Percentiles rank a stretch among this genome's conserved stretches.
Conservation (phyloP, 2,797 vertebrate species). For the Rachycentron canadum region DNA sequence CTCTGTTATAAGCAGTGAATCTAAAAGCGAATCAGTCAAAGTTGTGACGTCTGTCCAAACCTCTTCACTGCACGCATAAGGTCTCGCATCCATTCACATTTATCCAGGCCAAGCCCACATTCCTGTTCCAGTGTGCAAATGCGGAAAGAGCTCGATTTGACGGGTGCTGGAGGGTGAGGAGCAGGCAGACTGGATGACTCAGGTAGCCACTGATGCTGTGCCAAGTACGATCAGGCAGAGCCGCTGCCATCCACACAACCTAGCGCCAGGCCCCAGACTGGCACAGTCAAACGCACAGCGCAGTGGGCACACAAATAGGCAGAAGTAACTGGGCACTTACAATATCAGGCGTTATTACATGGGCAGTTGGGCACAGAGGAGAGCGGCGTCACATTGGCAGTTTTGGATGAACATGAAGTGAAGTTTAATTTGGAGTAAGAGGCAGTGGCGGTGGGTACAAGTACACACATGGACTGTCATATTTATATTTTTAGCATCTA, state of each 20-base stretch:
- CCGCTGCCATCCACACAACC: slow-evolving; percentile 61
- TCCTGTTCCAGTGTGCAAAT: slow-evolving; percentile 59
- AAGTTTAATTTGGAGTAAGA: slow-evolving; percentile 43
- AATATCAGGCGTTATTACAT: slow-evolving; percentile 59
- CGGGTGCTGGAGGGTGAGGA: slow-evolving; percentile 63
- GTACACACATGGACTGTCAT: not conserved
- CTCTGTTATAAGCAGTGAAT: slow-evolving; percentile 7
- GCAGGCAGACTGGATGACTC: slow-evolving; percentile 80
- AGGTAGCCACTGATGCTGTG: slow-evolving; percentile 78
- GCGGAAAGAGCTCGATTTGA: slow-evolving; percentile 73
- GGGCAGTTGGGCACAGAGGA: slow-evolving; percentile 72
- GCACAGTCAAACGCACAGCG: slow-evolving; percentile 58
- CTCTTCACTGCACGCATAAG: slow-evolving; percentile 1
- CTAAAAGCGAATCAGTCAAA: not conserved
- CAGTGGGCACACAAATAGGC: slow-evolving; percentile 62
- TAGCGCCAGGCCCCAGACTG: slow-evolving; percentile 70
- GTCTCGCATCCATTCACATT: slow-evolving; percentile 56
- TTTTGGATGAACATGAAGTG: slow-evolving; percentile 32
- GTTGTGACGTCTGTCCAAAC: slow-evolving; percentile 20
- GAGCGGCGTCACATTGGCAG: slow-evolving; percentile 38
- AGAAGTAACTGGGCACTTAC: slow-evolving; percentile 57
- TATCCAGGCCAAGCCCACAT: slow-evolving; percentile 37
- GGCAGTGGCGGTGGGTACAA: not conserved
- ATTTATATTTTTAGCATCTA: not conserved
- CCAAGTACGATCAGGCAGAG: slow-evolving; percentile 76